phyloP scores from a whole-genome alignment of 2,797 vertebrate species.

The Pangasius larnaudii region DNA sequence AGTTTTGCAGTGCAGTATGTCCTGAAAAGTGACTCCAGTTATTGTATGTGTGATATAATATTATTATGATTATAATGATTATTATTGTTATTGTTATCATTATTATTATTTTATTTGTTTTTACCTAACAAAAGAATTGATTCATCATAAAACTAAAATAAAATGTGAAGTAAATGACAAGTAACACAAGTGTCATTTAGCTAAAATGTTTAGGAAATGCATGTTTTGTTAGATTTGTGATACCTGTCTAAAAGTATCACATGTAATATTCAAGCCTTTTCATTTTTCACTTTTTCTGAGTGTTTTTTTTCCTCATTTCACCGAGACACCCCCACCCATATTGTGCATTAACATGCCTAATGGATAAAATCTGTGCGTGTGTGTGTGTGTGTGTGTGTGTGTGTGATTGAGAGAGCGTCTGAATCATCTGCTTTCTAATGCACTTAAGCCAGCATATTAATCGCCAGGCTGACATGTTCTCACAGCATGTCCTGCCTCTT shows the following conservation, averaged over 20 bases:
- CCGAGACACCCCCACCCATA: background rate
- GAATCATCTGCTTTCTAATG: slow-evolving; percentile 44
- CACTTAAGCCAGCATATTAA: slow-evolving; percentile 38
- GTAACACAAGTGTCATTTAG: background rate
- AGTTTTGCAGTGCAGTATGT: background rate
- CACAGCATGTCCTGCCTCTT: slow-evolving; percentile 22
- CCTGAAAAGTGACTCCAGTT: background rate
- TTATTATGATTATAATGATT: too few relatives aligned
- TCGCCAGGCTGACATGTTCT: slow-evolving; percentile 37
- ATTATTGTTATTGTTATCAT: too few relatives aligned
- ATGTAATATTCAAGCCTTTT: background rate
- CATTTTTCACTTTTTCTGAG: slow-evolving; percentile 48
- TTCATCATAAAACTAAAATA: background rate
- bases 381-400: slow-evolving; percentile 31
- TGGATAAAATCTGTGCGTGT: slow-evolving; percentile 67
- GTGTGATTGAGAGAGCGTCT: slow-evolving; percentile 45
- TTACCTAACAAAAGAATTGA: background rate
- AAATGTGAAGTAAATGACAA: background rate
- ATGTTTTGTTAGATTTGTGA: background rate
- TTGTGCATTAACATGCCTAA: slow-evolving; percentile 71
- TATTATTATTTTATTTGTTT: too few relatives aligned
- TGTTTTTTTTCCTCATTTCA: slow-evolving; percentile 16
- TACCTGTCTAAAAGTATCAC: background rate
- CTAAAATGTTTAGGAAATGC: background rate
- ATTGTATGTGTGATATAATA: background rate